Conservation (phyloP, 2,113 vertebrate genomes). For the Vicugna pacos region DNA sequence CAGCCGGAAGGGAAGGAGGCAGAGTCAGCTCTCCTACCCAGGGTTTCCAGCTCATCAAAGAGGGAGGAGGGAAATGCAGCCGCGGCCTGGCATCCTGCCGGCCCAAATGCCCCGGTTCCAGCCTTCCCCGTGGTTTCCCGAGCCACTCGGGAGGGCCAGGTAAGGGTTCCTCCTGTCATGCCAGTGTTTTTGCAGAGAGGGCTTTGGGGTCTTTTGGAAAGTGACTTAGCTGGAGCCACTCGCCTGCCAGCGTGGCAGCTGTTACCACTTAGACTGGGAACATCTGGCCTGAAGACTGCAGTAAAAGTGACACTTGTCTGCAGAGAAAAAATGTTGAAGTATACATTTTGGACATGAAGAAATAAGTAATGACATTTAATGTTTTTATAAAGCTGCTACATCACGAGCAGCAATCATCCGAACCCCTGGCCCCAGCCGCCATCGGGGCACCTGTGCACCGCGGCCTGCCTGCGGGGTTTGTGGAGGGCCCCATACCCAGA, state of each 20-base stretch:
- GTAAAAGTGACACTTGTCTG: constrained; percentile 84
- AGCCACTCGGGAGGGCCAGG: constrained; percentile 59
- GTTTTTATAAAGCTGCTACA: constrained; percentile 79
- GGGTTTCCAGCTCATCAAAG: constrained; percentile 22
- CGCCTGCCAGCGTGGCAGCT: constrained; percentile 79
- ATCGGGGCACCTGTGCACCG: neutral
- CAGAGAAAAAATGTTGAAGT: constrained; percentile 79
- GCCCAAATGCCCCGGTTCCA: neutral
- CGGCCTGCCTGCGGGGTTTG: accelerated
- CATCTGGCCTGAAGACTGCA: constrained; percentile 84
- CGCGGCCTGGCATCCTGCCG: constrained; percentile 8
- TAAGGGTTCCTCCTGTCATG: constrained; percentile 69
- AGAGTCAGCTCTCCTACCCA: neutral
- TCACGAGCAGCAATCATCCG: constrained; percentile 52
- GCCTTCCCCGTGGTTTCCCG: constrained; percentile 39
- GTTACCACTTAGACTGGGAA: constrained; percentile 82
- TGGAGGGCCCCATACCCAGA: neutral
- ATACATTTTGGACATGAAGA: constrained; percentile 80
- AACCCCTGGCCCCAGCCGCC: neutral
- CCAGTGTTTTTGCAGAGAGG: constrained; percentile 48
- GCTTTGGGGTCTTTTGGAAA: constrained; percentile 63
- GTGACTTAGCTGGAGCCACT: constrained; percentile 71
- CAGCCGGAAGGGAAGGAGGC: neutral
- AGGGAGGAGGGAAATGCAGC: neutral
- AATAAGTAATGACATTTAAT: constrained; percentile 84